These are phyloP conservation scores for Theretra japonica DNA, from an alignment of 2,888 invertebrate genomes.

Conservation along the genomic window DNA sequence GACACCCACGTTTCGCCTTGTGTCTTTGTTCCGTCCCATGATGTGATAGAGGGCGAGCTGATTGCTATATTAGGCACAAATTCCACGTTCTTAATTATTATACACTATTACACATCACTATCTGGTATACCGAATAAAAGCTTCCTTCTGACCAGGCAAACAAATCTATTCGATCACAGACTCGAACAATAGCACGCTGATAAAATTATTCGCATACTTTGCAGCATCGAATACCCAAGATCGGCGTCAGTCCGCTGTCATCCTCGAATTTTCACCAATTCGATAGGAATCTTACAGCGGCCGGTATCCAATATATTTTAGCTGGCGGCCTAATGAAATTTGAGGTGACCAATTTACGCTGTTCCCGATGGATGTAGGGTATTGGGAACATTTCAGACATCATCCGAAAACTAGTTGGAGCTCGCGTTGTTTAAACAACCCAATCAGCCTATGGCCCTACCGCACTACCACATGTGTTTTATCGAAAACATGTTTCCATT, in stretches of 20 bases:
- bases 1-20: no score
- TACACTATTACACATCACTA: no score
- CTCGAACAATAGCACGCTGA: neutral
- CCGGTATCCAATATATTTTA: constrained; percentile 23
- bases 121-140: neutral
- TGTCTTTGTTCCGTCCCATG: no score
- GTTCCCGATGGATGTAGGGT: constrained; percentile 13
- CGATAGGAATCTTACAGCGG: constrained; percentile 21
- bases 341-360: constrained; percentile 12
- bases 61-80: no score
- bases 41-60: no score
- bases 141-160: neutral
- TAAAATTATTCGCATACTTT: constrained; percentile 9
- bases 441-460: constrained; percentile 5
- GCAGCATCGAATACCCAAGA: neutral
- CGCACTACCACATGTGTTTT: neutral
- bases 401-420: constrained; percentile 17
- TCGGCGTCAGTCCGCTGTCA: constrained; percentile 20
- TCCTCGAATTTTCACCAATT: constrained; percentile 25
- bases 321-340: constrained; percentile 14
- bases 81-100: no score
- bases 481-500: neutral
- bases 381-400: constrained; percentile 21
- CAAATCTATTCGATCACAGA: neutral
- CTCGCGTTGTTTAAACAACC: constrained; percentile 7